These are phyloP conservation scores for Eospalax fontanierii DNA, from an alignment of 2,797 vertebrate species.

Conservation along the genomic window DNA sequence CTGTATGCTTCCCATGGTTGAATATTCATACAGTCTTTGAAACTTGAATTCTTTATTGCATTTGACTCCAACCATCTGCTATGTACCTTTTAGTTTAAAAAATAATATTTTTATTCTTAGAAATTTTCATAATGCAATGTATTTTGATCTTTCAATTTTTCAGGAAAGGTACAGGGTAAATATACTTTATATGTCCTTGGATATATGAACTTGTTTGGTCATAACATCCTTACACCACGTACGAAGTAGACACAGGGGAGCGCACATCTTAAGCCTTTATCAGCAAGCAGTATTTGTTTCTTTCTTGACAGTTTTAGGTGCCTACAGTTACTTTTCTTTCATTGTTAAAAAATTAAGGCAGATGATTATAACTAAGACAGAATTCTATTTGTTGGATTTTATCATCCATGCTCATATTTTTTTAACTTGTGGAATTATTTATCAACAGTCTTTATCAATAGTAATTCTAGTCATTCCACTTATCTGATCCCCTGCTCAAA, in stretches of 20 bases:
- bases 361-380: neutral
- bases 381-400: neutral
- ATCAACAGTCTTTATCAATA: neutral
- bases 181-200: neutral
- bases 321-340: neutral
- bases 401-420: neutral
- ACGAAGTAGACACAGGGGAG: neutral
- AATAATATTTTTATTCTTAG: no score
- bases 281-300: neutral
- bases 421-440: slow-evolving; percentile 1
- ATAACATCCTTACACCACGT: neutral
- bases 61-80: neutral
- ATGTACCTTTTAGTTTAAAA: no score
- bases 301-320: neutral
- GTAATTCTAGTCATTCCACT: slow-evolving; percentile 13
- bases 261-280: neutral
- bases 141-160: neutral
- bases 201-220: neutral
- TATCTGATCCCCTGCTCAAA: neutral
- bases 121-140: no score
- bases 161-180: neutral
- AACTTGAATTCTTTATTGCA: slow-evolving; percentile 5
- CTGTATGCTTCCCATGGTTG: no score
- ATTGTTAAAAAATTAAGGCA: neutral
- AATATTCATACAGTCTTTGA: neutral